phyloP scores from a whole-genome alignment of 92 coral and sea anemone species.

The Epizoanthus fatuus region DNA sequence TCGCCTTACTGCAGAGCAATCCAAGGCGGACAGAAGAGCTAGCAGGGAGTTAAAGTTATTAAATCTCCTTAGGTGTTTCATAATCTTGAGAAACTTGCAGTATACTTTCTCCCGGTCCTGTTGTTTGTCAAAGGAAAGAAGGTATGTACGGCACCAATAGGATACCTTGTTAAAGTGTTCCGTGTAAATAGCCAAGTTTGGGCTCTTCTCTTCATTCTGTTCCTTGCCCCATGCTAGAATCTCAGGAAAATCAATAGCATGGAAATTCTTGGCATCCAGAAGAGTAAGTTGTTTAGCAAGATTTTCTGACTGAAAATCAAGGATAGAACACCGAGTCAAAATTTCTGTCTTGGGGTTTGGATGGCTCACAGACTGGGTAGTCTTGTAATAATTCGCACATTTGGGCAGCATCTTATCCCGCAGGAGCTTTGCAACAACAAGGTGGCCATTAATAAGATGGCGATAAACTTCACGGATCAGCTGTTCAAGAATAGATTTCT shows the following conservation, averaged over 20 bases:
- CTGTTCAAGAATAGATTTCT: slow-evolving; percentile 93
- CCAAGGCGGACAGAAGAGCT: slow-evolving; percentile 97
- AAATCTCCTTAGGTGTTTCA: slow-evolving; percentile 95
- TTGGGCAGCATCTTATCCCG: slow-evolving; percentile 95
- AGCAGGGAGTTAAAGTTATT: slow-evolving; percentile 96
- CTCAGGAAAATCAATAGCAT: slow-evolving; percentile 96
- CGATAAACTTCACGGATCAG: slow-evolving; percentile 93
- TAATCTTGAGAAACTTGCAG: slow-evolving; percentile 92
- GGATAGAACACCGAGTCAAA: slow-evolving; percentile 63
- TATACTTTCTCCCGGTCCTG: slow-evolving; percentile 96
- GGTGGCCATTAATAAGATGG: slow-evolving; percentile 90
- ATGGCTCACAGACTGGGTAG: slow-evolving; percentile 60
- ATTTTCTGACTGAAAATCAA: slow-evolving; percentile 90
- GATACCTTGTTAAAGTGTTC: slow-evolving; percentile 99
- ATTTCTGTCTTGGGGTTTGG: slow-evolving; percentile 49
- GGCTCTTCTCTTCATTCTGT: slow-evolving; percentile 93
- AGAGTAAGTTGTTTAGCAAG: slow-evolving; percentile 93
- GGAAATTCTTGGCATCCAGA: slow-evolving; percentile 93
- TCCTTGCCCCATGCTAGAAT: slow-evolving; percentile 99
- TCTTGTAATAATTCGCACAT: slow-evolving; percentile 93
- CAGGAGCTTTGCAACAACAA: slow-evolving; percentile 87
- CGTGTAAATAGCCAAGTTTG: slow-evolving; percentile 93
- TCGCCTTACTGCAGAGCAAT: slow-evolving; percentile 96
- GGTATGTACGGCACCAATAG: slow-evolving; percentile 96
- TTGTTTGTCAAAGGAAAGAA: slow-evolving; percentile 93